These are phyloP conservation scores for Hiodon alosoides DNA, from an alignment of 2,113 vertebrate species.

Conservation along the genomic window DNA sequence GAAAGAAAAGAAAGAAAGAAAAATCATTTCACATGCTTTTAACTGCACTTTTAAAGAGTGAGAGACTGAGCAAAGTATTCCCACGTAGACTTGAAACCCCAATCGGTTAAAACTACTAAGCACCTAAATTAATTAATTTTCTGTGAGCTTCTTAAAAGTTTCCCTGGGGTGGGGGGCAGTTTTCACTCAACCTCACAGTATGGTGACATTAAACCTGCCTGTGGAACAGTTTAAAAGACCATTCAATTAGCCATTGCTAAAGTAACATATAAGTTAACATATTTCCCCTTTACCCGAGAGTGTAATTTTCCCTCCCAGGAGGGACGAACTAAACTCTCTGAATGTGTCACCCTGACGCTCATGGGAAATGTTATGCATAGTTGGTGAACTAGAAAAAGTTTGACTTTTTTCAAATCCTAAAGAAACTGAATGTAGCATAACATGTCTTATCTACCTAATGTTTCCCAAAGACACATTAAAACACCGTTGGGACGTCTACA, in stretches of 20 bases:
- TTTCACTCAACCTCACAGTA: no score
- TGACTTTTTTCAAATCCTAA: no score
- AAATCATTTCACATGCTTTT: background rate
- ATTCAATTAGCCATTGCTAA: background rate
- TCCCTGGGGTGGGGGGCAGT: no score
- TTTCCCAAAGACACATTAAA: no score
- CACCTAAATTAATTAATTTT: no score
- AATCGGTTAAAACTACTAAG: no score
- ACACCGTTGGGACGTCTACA: no score
- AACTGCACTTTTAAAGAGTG: background rate
- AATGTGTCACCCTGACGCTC: background rate
- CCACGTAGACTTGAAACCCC: background rate
- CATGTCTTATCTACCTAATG: no score
- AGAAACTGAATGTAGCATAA: no score
- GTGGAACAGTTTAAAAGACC: conserved; percentile 4
- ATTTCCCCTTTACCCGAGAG: background rate
- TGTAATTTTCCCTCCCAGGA: background rate
- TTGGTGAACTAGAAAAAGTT: no score
- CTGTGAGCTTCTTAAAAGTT: no score
- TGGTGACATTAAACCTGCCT: background rate
- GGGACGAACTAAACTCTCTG: background rate
- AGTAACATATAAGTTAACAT: background rate
- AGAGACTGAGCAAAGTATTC: background rate
- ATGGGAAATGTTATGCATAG: background rate
- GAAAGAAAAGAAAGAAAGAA: background rate